A percentile compares a stretch with the other conserved stretches of the same genome.
phyloP scores from a whole-genome alignment of 1,140 invertebrate species.

The Anastrepha obliqua region DNA sequence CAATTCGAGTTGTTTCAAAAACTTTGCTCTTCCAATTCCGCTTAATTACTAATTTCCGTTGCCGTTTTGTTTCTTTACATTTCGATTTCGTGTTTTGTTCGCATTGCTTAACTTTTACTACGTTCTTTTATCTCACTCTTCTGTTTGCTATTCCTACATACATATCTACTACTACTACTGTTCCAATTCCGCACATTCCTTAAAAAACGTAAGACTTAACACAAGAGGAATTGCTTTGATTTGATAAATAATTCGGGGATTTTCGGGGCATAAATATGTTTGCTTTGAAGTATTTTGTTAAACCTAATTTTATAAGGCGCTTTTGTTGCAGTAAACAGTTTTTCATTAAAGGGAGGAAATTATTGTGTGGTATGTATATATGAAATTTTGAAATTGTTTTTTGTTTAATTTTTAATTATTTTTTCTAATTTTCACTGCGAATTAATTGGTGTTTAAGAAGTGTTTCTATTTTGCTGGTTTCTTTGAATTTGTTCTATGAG shows the following conservation, averaged over 20 bases:
- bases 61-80: not conserved
- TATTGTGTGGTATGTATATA: not conserved
- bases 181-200: constrained; percentile 41
- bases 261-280: constrained; percentile 28
- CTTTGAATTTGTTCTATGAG: constrained; percentile 13
- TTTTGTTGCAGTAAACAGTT: constrained; percentile 52
- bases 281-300: constrained; percentile 35
- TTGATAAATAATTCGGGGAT: constrained; percentile 13
- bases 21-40: not conserved
- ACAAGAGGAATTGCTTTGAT: not conserved
- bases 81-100: not conserved
- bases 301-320: constrained; percentile 51
- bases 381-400: not conserved
- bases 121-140: constrained; percentile 54
- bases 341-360: not conserved
- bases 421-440: not conserved
- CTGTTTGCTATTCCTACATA: constrained; percentile 20
- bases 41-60: not conserved
- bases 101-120: constrained; percentile 48
- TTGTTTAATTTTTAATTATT: not conserved
- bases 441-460: not conserved
- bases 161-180: not conserved
- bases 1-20: not conserved
- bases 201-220: not conserved
- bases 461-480: constrained; percentile 17